These are phyloP conservation scores for Stenichneumon culpator DNA, from an alignment of 2,888 invertebrate genomes.

Conservation along the genomic window DNA sequence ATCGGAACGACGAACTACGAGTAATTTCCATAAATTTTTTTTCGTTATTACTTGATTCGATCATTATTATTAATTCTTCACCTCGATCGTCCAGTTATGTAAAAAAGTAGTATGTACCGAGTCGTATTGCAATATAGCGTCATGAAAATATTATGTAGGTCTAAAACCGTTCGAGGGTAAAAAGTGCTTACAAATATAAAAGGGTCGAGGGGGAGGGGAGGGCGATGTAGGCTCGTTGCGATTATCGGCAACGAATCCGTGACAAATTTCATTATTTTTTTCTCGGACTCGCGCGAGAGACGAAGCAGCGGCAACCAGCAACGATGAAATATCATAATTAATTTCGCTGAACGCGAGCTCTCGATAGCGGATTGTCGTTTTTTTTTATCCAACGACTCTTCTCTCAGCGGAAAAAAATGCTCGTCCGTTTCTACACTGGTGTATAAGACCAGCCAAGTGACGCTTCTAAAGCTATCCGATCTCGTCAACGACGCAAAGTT, in stretches of 20 bases:
- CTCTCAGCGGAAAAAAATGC: background rate
- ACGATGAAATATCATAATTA: constrained; percentile 2
- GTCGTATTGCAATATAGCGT: constrained; percentile 41
- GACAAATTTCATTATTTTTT: background rate
- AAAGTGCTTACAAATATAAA: constrained; percentile 45
- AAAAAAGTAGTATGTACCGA: constrained; percentile 60
- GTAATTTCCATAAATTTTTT: constrained; percentile 8
- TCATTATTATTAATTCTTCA: background rate
- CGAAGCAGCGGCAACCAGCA: background rate
- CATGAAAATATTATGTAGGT: constrained; percentile 57
- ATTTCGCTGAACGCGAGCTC: constrained; percentile 6
- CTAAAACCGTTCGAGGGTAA: constrained; percentile 37
- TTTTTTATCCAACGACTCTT: constrained; percentile 5
- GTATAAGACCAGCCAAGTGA: background rate
- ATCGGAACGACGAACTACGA: constrained; percentile 32
- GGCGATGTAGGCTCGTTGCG: constrained; percentile 5
- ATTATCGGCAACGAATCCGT: background rate
- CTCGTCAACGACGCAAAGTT: background rate
- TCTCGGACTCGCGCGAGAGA: constrained; percentile 1
- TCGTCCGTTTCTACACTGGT: background rate
- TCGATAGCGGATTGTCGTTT: background rate
- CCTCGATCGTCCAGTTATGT: constrained; percentile 51
- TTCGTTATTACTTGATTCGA: background rate
- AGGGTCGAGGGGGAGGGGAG: background rate
- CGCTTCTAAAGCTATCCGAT: constrained; percentile 8